Evolutionary conservation across 2,113 vertebrate species (phyloP), one percentile per base, ranked within the genome.

Genomic region (Sterna hirundo): DNA sequence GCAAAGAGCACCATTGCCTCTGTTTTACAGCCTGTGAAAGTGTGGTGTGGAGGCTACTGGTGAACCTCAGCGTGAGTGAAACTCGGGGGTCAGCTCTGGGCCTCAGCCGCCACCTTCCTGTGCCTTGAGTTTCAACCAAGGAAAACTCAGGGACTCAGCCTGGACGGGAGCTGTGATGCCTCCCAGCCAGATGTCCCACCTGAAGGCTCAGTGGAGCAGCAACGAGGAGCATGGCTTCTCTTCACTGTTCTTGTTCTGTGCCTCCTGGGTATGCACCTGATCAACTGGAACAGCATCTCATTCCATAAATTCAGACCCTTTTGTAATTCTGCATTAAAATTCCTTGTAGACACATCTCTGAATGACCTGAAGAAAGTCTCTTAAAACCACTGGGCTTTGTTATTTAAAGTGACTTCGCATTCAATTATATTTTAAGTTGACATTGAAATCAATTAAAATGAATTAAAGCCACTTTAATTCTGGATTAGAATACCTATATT

Each of bases 211-310:
- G 54, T 11, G 29, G 40, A 30, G 15, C 58, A 69, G 27, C 44
- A 70, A 19, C 0, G 0, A 6, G 16, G 21, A 60, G 5, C 5
- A 27, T 0, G 18, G 26, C 13, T 80, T 88, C 2, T 2, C 40
- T 85, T 79, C 4, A 0, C 7, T 36, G 15, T 32, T 71, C 44
- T 57, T 57, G 10, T 49, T 8, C 40, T 6, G 11, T 54, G 54
- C 13, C 66, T 69, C 77, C 32, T 60, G 44, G 29, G 14, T 34
- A 7, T 12, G 49, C 30, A 61, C 34, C 62, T 57, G 44, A 20
- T 57, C 17, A n/a, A 36, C 30, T 19, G 4, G 4, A 88, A 38
- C 19, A 88, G 46, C 25, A 55, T 34, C 58, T 84, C 15, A 1
- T 62, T 38, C 80, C 66, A 64, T 42, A 62, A 66, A 68, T 55